phyloP scores from a whole-genome alignment of 2,888 invertebrate genomes.

The Clivina fossor region DNA sequence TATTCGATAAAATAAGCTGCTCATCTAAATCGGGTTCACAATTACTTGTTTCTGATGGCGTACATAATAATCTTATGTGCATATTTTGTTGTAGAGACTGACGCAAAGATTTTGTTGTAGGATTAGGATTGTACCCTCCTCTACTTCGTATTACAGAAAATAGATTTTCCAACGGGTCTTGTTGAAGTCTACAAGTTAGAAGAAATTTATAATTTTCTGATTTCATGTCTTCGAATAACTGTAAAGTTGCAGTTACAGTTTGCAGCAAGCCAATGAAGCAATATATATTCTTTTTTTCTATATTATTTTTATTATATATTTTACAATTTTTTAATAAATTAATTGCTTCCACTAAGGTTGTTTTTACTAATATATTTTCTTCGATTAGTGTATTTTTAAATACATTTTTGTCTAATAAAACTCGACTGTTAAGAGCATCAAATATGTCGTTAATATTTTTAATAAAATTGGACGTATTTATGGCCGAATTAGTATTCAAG shows the following conservation, averaged over 20 bases:
- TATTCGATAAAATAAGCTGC: too few species aligned
- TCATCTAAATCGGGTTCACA: too few species aligned
- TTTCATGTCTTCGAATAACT: slow-evolving; percentile 38
- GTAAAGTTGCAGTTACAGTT: slow-evolving; percentile 39
- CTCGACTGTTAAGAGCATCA: slow-evolving; percentile 25
- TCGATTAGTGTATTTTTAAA: slow-evolving; percentile 18
- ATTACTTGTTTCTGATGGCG: too few species aligned
- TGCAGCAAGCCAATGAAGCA: slow-evolving; percentile 41
- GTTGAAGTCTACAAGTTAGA: slow-evolving; percentile 33
- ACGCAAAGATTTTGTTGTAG: slow-evolving; percentile 30
- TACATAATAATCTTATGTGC: slow-evolving; percentile 4
- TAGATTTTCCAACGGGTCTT: slow-evolving; percentile 40
- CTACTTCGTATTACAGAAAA: slow-evolving; percentile 37
- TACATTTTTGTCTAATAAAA: background rate
- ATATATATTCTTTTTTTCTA: slow-evolving; percentile 35
- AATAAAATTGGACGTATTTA: slow-evolving; percentile 18
- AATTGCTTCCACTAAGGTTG: slow-evolving; percentile 32
- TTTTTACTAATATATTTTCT: slow-evolving; percentile 36
- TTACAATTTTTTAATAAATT: slow-evolving; percentile 32
- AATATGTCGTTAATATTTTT: slow-evolving; percentile 21
- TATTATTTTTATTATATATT: slow-evolving; percentile 33
- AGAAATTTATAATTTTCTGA: slow-evolving; percentile 34
- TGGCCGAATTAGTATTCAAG: background rate
- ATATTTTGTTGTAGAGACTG: slow-evolving; percentile 30
- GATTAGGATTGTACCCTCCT: slow-evolving; percentile 36